These are phyloP conservation scores for Cardinalis cardinalis DNA, from an alignment of 2,113 vertebrate genomes.

Conservation along the genomic window DNA sequence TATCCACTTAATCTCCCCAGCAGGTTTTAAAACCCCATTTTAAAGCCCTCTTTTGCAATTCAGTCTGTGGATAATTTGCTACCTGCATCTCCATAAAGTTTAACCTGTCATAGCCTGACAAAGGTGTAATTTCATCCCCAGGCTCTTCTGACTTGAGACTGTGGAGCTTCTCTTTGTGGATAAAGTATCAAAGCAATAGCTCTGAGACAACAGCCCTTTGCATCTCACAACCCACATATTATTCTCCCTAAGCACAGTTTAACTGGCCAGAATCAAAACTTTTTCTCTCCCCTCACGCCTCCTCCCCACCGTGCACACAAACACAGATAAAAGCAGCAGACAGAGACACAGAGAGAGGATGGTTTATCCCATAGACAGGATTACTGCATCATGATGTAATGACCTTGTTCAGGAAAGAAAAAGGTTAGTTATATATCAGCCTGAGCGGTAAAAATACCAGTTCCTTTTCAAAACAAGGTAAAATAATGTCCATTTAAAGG, in stretches of 20 bases:
- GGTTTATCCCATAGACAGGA: constrained; percentile 34
- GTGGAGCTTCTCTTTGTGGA: constrained; percentile 55
- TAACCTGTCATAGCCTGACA: constrained; percentile 46
- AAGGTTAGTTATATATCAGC: constrained; percentile 39
- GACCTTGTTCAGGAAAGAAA: constrained; percentile 28
- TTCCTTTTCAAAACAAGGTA: neutral
- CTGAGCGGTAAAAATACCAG: neutral
- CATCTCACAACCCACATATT: constrained; percentile 13
- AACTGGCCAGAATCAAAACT: constrained; percentile 18
- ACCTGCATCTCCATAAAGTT: constrained; percentile 49
- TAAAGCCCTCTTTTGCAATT: constrained; percentile 51
- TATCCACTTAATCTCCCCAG: neutral
- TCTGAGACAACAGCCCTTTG: constrained; percentile 27
- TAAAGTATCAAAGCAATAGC: constrained; percentile 58
- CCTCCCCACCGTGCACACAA: neutral
- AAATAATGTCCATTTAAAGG: constrained; percentile 4
- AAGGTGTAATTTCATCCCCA: constrained; percentile 76
- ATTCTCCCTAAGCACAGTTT: constrained; percentile 29
- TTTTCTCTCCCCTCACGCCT: neutral
- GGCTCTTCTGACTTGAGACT: constrained; percentile 52
- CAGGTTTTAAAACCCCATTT: constrained; percentile 39
- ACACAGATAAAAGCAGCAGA: neutral
- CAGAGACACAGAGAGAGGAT: neutral
- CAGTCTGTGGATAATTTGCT: constrained; percentile 54
- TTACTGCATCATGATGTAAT: constrained; percentile 42